phyloP scores from a whole-genome alignment of 2,113 vertebrate species.

The Hydropotes inermis region DNA sequence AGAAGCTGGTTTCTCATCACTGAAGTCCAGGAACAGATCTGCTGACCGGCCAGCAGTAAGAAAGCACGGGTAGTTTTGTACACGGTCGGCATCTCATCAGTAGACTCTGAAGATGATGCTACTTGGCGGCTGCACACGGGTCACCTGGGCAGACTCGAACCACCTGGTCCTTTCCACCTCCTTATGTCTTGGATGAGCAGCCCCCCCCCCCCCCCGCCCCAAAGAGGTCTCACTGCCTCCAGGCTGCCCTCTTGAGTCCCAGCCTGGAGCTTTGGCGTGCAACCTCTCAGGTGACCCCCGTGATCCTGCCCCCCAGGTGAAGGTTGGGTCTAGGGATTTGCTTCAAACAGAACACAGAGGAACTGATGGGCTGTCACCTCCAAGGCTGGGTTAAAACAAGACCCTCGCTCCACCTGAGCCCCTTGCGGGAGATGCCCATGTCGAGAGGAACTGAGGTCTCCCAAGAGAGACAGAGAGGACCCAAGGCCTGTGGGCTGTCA shows the following conservation, averaged over 20 bases:
- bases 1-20: neutral
- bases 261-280: neutral
- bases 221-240: neutral
- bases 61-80: neutral
- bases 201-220: neutral
- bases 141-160: neutral
- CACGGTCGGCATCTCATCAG: neutral
- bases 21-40: neutral
- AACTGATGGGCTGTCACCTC: neutral
- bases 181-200: neutral
- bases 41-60: neutral
- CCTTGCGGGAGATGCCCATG: neutral
- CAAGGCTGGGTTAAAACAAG: neutral
- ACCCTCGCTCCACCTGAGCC: neutral
- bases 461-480: neutral
- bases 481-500: neutral
- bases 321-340: neutral
- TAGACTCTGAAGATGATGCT: neutral
- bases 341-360: neutral
- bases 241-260: neutral
- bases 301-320: neutral
- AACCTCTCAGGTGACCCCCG: neutral
- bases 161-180: neutral
- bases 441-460: neutral
- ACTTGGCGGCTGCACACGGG: rapidly evolving